Conservation (phyloP, 2,888 invertebrate species). For the Gastracanthus pulcherrimus region DNA sequence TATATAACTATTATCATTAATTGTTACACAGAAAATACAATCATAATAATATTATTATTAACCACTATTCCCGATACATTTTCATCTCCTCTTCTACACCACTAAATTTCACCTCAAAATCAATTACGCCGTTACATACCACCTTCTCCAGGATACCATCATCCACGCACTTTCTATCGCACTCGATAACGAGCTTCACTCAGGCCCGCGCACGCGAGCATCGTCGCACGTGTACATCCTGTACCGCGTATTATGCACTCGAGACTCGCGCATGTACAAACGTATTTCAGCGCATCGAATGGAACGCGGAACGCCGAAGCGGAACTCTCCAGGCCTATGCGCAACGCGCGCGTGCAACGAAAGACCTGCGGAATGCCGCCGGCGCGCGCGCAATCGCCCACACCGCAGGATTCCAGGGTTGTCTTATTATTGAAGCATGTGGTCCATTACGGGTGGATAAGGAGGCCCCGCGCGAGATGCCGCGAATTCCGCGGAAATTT, state of each 20-base stretch:
- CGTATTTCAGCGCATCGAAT: constrained; percentile 25
- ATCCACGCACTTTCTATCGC: background rate
- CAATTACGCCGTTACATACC: background rate
- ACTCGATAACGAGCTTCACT: background rate
- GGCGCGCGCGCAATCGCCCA: constrained; percentile 12
- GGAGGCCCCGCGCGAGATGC: background rate
- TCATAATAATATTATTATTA: no score
- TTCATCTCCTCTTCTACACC: no score
- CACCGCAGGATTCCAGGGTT: constrained; percentile 6
- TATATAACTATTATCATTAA: no score
- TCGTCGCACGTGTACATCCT: constrained; percentile 27
- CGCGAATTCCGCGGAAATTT: constrained; percentile 16
- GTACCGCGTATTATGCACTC: no score
- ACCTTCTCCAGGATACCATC: background rate
- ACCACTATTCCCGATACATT: no score
- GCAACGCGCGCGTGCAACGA: background rate
- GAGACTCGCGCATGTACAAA: background rate
- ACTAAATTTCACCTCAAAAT: background rate
- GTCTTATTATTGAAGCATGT: constrained; percentile 45
- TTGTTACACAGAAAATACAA: no score
- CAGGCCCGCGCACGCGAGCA: background rate
- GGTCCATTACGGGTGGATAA: constrained; percentile 43
- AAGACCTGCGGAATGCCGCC: constrained; percentile 25
- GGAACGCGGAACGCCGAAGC: constrained; percentile 40
- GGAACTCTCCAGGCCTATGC: constrained; percentile 25